A percentile compares a stretch with the other conserved stretches of the same genome.
Evolutionary conservation across 2,888 invertebrate genomes (phyloP).

Genomic region (Arrhopalites spinosus): DNA sequence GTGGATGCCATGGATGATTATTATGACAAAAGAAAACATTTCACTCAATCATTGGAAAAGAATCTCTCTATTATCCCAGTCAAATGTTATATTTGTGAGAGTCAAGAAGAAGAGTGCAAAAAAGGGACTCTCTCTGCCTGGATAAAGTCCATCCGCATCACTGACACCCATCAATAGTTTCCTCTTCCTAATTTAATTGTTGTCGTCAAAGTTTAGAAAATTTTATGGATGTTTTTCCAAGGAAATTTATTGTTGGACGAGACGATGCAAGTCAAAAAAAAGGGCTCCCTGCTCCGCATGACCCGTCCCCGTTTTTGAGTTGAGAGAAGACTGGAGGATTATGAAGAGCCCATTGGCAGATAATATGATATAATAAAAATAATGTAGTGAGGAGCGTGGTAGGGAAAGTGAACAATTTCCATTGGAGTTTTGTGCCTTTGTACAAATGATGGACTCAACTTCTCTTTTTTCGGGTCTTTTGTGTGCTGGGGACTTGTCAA

Average conservation of each 20-base stretch:
- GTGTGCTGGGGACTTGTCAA: not conserved
- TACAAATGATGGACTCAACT: not conserved
- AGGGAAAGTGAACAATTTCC: no score
- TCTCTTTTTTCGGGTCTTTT: not conserved
- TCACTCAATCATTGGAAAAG: not conserved
- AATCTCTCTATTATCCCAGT: no score
- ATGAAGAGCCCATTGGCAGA: no score
- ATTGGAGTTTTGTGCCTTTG: no score
- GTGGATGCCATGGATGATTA: not conserved
- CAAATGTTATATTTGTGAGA: not conserved
- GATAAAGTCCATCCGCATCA: constrained; percentile 10
- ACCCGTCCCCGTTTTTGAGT: not conserved
- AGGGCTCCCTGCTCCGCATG: no score
- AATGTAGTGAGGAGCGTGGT: no score
- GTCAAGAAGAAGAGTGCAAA: not conserved
- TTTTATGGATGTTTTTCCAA: no score
- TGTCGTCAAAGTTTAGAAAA: not conserved
- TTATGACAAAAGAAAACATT: not conserved
- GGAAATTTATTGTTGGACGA: no score
- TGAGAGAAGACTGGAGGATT: no score
- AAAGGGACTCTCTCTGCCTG: no score
- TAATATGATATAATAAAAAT: not conserved
- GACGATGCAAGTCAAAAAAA: no score
- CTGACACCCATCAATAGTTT: constrained; percentile 30
- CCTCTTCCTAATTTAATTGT: constrained; percentile 33